Evolutionary conservation across 2,113 vertebrate species (phyloP).

Genomic region (Opisthocomus hoazin): DNA sequence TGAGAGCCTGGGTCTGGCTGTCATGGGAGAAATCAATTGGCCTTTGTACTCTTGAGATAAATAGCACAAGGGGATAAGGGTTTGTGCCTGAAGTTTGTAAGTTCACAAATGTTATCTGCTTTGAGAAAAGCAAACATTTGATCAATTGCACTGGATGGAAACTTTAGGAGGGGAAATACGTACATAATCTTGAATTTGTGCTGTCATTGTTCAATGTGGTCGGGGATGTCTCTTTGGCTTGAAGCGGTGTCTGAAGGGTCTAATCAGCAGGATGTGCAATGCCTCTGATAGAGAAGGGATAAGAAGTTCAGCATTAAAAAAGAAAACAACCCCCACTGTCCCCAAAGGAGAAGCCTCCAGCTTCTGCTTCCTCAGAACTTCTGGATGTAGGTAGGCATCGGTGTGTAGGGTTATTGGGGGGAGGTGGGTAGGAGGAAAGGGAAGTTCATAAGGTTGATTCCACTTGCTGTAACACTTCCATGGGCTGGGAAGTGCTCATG

Average conservation of each 20-base stretch:
- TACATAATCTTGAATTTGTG: background rate
- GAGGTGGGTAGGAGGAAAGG: background rate
- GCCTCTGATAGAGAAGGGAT: background rate
- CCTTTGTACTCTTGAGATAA: conserved; percentile 42
- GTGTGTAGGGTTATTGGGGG: background rate
- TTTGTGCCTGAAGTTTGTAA: background rate
- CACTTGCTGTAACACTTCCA: background rate
- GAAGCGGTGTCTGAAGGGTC: background rate
- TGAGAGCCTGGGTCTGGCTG: background rate
- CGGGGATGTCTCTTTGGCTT: background rate
- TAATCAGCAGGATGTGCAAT: background rate
- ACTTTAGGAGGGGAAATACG: background rate
- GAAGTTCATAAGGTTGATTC: background rate
- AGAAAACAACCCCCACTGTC: background rate
- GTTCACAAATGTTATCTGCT: conserved; percentile 3
- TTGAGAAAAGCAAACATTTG: conserved; percentile 42
- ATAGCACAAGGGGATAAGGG: background rate
- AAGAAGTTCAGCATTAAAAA: background rate
- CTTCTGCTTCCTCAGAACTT: background rate
- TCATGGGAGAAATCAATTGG: conserved; percentile 11
- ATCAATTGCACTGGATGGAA: background rate
- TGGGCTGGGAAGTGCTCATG: background rate
- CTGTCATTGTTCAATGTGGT: background rate
- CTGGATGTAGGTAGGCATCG: background rate
- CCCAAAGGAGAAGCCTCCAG: background rate